Evolutionary conservation across 2,113 vertebrate species (phyloP).

Genomic region (Diadophis punctatus): DNA sequence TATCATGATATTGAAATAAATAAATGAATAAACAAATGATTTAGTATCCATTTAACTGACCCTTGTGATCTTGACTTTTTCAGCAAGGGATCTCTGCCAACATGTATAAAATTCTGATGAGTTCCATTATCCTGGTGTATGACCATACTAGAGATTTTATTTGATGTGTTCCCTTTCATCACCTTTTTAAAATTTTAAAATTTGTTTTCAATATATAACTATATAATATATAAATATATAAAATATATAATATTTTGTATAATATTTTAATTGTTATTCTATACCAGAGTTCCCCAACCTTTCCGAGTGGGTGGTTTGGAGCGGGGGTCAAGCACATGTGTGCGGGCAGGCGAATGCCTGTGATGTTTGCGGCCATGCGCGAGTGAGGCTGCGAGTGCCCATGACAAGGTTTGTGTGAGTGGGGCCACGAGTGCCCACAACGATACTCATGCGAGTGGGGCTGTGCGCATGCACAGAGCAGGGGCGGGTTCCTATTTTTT

Average conservation of each 20-base stretch:
- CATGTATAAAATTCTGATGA: background rate
- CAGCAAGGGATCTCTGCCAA: background rate
- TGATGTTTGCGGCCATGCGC: too few species aligned
- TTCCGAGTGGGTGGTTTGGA: too few species aligned
- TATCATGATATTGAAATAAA: background rate
- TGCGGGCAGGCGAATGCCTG: rapidly evolving
- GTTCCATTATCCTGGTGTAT: background rate
- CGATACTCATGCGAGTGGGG: background rate
- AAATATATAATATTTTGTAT: too few species aligned
- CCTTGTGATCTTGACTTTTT: background rate
- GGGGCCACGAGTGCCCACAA: background rate
- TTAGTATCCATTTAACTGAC: background rate
- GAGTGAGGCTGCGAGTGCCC: too few species aligned
- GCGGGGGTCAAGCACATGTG: too few species aligned
- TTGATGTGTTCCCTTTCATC: background rate
- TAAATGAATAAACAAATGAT: background rate
- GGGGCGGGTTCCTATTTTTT: too few species aligned
- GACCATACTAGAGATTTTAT: background rate
- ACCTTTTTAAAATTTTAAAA: background rate
- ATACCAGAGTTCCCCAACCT: too few species aligned
- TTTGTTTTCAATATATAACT: background rate
- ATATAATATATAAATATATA: too few species aligned
- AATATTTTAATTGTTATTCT: background rate
- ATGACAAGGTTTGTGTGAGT: background rate
- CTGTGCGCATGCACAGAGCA: too few species aligned